These are phyloP conservation scores for Hypsibius dujardini DNA, from an alignment of 1,140 invertebrate species.

Conservation along the genomic window DNA sequence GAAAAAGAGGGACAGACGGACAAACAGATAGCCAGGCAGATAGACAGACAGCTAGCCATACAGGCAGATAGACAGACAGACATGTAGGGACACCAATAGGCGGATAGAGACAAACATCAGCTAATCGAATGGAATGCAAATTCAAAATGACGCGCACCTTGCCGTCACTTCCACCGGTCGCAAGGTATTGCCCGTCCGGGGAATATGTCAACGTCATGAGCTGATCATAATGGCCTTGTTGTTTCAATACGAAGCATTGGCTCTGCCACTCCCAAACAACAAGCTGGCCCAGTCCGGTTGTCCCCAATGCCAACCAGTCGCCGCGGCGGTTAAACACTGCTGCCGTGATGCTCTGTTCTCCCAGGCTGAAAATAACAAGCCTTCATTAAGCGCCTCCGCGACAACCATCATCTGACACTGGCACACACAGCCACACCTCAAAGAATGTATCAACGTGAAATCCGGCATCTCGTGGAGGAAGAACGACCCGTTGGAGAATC, in stretches of 20 bases:
- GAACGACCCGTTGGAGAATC: constrained; percentile 62
- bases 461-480: constrained; percentile 80
- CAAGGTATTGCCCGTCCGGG: constrained; percentile 68
- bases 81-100: too few species aligned
- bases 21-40: background rate
- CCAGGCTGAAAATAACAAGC: constrained; percentile 41
- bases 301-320: constrained; percentile 79
- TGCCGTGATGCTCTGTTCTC: constrained; percentile 56
- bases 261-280: constrained; percentile 98
- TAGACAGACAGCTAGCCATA: too few species aligned
- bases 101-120: too few species aligned
- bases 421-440: constrained; percentile 38
- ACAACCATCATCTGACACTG: constrained; percentile 13
- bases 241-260: constrained; percentile 93
- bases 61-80: too few species aligned
- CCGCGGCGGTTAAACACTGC: constrained; percentile 64
- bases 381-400: constrained; percentile 19
- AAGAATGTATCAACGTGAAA: constrained; percentile 71
- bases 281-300: constrained; percentile 58
- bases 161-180: constrained; percentile 80
- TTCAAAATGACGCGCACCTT: constrained; percentile 41
- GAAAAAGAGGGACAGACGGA: constrained; percentile 15
- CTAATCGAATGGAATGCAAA: background rate
- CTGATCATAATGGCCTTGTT: constrained; percentile 76
- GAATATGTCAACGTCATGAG: constrained; percentile 76